Evolutionary conservation across 1,140 invertebrate genomes (phyloP), one percentile per base, ranked within the genome.

Genomic region (Lepidotrigona ventralis): DNA sequence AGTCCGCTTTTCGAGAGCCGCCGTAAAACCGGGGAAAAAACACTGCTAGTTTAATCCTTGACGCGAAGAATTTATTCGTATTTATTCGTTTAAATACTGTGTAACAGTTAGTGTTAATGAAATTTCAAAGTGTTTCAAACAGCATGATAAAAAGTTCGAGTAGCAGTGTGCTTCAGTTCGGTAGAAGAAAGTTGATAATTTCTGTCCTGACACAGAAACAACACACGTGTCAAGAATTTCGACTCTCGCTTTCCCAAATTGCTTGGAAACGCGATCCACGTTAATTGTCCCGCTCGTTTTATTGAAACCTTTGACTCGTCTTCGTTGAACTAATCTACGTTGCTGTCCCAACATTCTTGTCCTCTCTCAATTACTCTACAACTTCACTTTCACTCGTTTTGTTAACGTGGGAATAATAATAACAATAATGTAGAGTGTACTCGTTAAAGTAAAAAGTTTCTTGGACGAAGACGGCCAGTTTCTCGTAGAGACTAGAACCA

Each of bases 191-290:
- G 26, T 33, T 26, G 46, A 46, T 72, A 26, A 29, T 66, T 66
- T 66, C 70, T 17, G 5, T 1, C 54, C 39, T 0, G 33, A 33
- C 4, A 9, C 39, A 1, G 5, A 23, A 21, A 6, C 14, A 19
- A 14, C 21, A 72, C 26, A 26, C n/a, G 8, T 14, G 46, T 12
- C 26, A 19, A 29, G 46, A 12, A 51, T 26, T 51, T 64, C 73
- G 39, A 4, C 9, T 64, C 9, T 64, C 33, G 19, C 4, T 51
- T 64, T 64, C 39, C n/a, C 11, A 17, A 76, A 76, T 26, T 26
- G 58, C n/a, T 46, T n/a, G 51, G 75, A 77, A 77, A 64, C 75
- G n/a, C 23, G 75, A 77, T 64, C 60, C 12, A n/a, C n/a, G n/a
- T 66, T 77, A 64, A 77, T 77, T 66, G 60, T 26, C 23, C 23